Evolutionary conservation across 92 coral and sea anemone species (phyloP).

Genomic region (Porites cylindrica): DNA sequence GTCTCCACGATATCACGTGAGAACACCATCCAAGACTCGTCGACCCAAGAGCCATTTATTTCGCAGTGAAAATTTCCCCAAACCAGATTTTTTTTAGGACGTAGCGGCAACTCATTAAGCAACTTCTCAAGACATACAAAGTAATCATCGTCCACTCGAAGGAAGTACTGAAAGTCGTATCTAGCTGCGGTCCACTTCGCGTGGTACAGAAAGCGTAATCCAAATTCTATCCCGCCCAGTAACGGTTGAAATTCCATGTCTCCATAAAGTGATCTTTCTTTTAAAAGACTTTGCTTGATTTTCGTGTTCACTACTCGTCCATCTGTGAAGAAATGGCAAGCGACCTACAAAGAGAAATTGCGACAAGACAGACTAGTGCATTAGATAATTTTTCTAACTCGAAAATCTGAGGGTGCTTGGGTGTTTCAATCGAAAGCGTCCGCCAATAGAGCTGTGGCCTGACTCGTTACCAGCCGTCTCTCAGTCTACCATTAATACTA

Average conservation of each 20-base stretch:
- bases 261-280: slow-evolving; percentile 45
- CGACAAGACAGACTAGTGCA: not conserved
- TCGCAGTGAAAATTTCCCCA: slow-evolving; percentile 75
- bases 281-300: slow-evolving; percentile 13
- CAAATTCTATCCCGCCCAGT: slow-evolving; percentile 67
- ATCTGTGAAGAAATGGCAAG: slow-evolving; percentile 73
- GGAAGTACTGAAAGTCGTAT: slow-evolving; percentile 53
- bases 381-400: not conserved
- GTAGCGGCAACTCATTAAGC: slow-evolving; percentile 53
- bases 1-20: slow-evolving; percentile 47
- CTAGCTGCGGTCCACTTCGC: slow-evolving; percentile 58
- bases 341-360: slow-evolving; percentile 39
- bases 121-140: slow-evolving; percentile 66
- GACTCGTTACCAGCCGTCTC: too few species aligned
- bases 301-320: slow-evolving; percentile 41
- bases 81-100: slow-evolving; percentile 60
- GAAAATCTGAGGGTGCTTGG: too few species aligned
- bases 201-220: slow-evolving; percentile 69
- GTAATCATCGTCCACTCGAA: slow-evolving; percentile 74
- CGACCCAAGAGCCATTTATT: slow-evolving; percentile 44
- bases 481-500: too few species aligned
- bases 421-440: too few species aligned
- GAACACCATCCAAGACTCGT: slow-evolving; percentile 77
- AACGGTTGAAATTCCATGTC: slow-evolving; percentile 72
- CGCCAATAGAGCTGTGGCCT: too few species aligned